These are phyloP conservation scores for Nycticorax nycticorax DNA, from an alignment of 2,113 vertebrate genomes.

Conservation along the genomic window DNA sequence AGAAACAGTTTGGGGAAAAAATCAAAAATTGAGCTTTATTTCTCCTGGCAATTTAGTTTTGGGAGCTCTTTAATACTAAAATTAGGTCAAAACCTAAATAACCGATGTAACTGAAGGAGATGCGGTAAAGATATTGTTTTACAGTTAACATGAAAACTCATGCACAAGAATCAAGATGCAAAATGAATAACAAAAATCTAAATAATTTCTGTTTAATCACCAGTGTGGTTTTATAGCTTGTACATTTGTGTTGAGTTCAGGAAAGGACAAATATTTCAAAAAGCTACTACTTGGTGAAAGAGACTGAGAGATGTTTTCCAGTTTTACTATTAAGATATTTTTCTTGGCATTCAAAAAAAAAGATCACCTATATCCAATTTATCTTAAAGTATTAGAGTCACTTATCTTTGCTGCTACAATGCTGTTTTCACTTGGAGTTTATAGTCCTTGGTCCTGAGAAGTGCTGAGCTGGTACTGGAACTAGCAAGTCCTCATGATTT, in stretches of 20 bases:
- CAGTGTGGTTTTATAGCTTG: background rate
- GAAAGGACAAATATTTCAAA: background rate
- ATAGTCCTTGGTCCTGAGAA: background rate
- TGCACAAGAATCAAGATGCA: background rate
- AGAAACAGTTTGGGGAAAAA: background rate
- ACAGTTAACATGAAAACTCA: background rate
- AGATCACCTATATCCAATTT: background rate
- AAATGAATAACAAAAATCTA: background rate
- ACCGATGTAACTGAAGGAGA: background rate
- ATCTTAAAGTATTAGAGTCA: background rate
- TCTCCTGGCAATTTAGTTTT: slow-evolving; percentile 1
- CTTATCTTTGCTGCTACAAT: background rate
- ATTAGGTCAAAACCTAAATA: background rate
- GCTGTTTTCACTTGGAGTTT: background rate
- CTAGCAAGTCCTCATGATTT: background rate
- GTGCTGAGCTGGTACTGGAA: background rate
- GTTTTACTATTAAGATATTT: background rate
- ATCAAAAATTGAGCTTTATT: background rate
- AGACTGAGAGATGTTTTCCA: background rate
- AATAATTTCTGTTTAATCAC: background rate
- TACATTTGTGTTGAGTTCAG: background rate
- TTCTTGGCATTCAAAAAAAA: background rate
- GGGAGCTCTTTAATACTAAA: background rate
- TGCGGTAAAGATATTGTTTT: background rate
- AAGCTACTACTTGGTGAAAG: background rate